Percentiles rank a stretch among this genome's conserved stretches.
Conservation (phyloP, 1,140 invertebrate genomes). For the Euglossa dilemma region DNA sequence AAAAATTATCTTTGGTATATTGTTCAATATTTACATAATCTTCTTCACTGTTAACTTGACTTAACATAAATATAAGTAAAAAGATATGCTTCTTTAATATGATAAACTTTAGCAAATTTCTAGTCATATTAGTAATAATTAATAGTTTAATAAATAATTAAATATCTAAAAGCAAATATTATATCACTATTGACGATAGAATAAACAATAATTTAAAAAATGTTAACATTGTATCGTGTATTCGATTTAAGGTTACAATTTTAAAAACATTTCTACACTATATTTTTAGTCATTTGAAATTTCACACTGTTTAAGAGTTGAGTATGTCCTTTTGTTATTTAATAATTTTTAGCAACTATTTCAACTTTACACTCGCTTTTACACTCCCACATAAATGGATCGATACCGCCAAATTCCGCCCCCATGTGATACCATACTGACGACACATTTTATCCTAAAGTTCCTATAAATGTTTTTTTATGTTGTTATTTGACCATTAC, state of each 20-base stretch:
- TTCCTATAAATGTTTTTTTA: not conserved
- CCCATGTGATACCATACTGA: slow-evolving; percentile 19
- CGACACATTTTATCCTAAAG: not conserved
- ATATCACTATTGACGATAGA: not conserved
- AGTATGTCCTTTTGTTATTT: not conserved
- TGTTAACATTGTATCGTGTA: not conserved
- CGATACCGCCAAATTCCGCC: slow-evolving; percentile 61
- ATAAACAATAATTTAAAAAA: not conserved
- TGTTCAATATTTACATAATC: slow-evolving; percentile 32
- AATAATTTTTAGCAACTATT: not conserved
- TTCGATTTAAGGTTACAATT: not conserved
- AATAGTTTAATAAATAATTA: not conserved
- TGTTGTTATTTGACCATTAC: not conserved
- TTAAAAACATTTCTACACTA: not conserved
- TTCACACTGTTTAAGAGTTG: not conserved
- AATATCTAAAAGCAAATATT: slow-evolving; percentile 24
- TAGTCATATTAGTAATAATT: slow-evolving; percentile 10
- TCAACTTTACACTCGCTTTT: not conserved
- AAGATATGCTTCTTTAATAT: slow-evolving; percentile 35
- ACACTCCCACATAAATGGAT: slow-evolving; percentile 45
- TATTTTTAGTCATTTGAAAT: too few species aligned
- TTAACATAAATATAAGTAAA: slow-evolving; percentile 56
- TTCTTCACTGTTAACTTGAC: slow-evolving; percentile 52
- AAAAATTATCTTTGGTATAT: slow-evolving; percentile 62
- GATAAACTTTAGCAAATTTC: not conserved